Conservation (phyloP, 2,888 invertebrate species). For the Andrena camellia region DNA sequence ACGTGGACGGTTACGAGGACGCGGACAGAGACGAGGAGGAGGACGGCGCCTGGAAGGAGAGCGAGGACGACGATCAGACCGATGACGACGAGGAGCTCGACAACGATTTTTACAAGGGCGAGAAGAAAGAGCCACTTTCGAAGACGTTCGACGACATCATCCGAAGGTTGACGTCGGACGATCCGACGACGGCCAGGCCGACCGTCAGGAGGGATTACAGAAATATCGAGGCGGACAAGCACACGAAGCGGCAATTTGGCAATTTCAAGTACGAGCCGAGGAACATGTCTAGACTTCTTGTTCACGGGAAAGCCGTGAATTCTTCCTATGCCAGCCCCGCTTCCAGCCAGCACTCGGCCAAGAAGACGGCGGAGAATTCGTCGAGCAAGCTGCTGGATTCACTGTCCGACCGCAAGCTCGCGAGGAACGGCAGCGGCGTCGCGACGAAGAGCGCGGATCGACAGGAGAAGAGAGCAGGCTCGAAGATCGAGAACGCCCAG, state of each 20-base stretch:
- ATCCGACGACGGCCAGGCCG: slow-evolving; percentile 68
- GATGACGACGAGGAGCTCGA: slow-evolving; percentile 70
- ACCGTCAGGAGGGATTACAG: slow-evolving; percentile 71
- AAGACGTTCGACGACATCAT: slow-evolving; percentile 83
- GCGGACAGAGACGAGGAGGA: slow-evolving; percentile 57
- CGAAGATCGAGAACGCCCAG: slow-evolving; percentile 57
- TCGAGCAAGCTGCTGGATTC: slow-evolving; percentile 26
- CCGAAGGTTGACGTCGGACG: slow-evolving; percentile 77
- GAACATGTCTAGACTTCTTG: slow-evolving; percentile 52
- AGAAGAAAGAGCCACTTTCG: slow-evolving; percentile 70
- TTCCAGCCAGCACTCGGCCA: slow-evolving; percentile 14
- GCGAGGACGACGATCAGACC: slow-evolving; percentile 57
- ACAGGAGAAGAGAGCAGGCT: slow-evolving; percentile 43
- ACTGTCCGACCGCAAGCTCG: slow-evolving; percentile 44
- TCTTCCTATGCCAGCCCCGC: not conserved
- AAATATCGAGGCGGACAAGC: slow-evolving; percentile 73
- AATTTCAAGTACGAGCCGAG: slow-evolving; percentile 71
- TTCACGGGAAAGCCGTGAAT: not conserved
- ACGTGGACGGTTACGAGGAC: slow-evolving; percentile 49
- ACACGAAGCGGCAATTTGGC: slow-evolving; percentile 74
- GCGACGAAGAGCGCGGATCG: slow-evolving; percentile 44
- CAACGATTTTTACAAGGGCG: slow-evolving; percentile 74
- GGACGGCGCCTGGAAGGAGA: slow-evolving; percentile 38
- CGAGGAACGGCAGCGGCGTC: slow-evolving; percentile 31
- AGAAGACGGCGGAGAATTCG: slow-evolving; percentile 27